A percentile compares a stretch with the other conserved stretches of the same genome.
phyloP scores from a whole-genome alignment of 2,888 invertebrate genomes.

The Lithosia quadra region DNA sequence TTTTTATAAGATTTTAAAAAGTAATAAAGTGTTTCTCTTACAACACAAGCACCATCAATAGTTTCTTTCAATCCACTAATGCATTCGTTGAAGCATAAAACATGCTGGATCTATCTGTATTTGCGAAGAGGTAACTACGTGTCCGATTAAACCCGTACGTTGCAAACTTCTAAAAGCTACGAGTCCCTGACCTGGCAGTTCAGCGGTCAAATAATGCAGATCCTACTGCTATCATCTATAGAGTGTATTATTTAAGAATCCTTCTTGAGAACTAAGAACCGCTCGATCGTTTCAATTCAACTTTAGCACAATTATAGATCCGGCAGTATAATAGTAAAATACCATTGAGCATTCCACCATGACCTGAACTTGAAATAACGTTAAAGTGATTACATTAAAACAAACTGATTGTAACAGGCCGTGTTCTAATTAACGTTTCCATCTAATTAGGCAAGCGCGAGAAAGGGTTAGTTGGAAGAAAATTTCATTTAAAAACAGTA shows the following conservation, averaged over 20 bases:
- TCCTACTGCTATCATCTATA: not conserved
- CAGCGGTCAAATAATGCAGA: not conserved
- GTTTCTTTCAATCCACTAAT: too few species aligned
- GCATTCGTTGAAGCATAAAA: too few species aligned
- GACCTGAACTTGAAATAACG: not conserved
- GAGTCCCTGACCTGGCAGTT: not conserved
- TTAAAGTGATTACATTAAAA: slow-evolving; percentile 3
- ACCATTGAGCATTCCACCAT: not conserved
- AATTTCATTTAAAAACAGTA: slow-evolving; percentile 16
- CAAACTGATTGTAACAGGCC: slow-evolving; percentile 19
- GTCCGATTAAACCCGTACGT: not conserved
- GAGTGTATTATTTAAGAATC: not conserved
- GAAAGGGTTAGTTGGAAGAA: slow-evolving; percentile 23
- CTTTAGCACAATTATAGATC: not conserved
- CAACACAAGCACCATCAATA: too few species aligned
- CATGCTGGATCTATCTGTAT: not conserved
- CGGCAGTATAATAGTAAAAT: too few species aligned
- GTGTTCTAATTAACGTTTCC: slow-evolving; percentile 28
- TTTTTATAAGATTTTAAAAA: too few species aligned
- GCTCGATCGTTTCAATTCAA: not conserved
- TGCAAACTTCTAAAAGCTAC: not conserved
- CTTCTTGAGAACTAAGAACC: not conserved
- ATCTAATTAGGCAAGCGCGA: slow-evolving; percentile 31
- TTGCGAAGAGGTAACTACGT: not conserved
- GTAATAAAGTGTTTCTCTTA: too few species aligned